Percentiles rank a stretch among this genome's conserved stretches.
Evolutionary conservation across 1,140 invertebrate genomes (phyloP).

Genomic region (Uloborus diversus): DNA sequence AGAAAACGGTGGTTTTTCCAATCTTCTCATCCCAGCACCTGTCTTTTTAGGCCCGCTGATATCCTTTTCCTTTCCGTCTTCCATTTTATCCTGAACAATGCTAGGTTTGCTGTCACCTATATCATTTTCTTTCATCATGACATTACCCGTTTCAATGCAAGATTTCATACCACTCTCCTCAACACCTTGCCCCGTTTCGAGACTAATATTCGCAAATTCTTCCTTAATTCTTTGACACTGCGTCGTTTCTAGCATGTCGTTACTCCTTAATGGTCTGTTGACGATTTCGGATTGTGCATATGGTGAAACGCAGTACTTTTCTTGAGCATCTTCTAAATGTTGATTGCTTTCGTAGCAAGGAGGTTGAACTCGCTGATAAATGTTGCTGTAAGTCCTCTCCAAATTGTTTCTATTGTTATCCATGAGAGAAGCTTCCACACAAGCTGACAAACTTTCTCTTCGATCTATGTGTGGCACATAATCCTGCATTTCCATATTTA

Average conservation of each 20-base stretch:
- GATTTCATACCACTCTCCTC: no score
- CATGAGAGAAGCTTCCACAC: background rate
- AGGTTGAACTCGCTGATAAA: background rate
- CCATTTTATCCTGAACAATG: background rate
- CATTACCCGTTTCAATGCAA: no score
- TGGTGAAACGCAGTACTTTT: background rate
- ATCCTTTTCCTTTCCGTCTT: slow-evolving; percentile 6
- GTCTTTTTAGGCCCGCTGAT: slow-evolving; percentile 13
- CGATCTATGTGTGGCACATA: background rate
- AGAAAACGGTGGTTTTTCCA: slow-evolving; percentile 95
- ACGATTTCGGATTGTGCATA: background rate
- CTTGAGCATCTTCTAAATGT: background rate
- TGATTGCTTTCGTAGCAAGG: slow-evolving; percentile 19
- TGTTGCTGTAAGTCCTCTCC: slow-evolving; percentile 12
- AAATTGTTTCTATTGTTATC: background rate
- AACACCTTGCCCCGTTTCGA: no score
- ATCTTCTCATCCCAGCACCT: slow-evolving; percentile 68
- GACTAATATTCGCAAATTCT: no score
- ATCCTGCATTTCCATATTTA: background rate
- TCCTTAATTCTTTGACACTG: background rate
- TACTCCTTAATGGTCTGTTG: background rate
- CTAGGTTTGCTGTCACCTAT: background rate
- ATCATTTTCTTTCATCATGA: background rate
- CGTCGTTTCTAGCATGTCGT: no score
- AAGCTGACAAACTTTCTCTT: slow-evolving; percentile 7